These are phyloP conservation scores for Muraenolepis orangiensis DNA, from an alignment of 2,797 vertebrate species.

Conservation along the genomic window DNA sequence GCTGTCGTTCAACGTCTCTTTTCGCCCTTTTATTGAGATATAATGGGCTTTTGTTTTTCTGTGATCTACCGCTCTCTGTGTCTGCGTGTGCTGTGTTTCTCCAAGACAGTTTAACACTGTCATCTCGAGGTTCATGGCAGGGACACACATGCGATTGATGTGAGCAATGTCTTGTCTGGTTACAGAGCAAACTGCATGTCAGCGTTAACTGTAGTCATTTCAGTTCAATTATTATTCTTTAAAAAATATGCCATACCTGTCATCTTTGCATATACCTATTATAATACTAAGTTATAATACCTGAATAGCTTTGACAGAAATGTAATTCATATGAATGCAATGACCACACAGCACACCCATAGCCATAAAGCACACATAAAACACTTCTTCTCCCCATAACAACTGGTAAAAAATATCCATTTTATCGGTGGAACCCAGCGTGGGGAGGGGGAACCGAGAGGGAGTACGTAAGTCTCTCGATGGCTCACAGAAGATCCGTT, in stretches of 20 bases:
- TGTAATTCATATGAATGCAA: no score
- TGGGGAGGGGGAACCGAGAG: background rate
- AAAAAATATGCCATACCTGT: no score
- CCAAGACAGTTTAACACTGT: background rate
- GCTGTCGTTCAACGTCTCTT: background rate
- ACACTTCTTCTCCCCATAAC: background rate
- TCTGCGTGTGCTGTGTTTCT: background rate
- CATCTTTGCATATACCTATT: background rate
- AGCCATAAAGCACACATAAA: no score
- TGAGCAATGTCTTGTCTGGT: background rate
- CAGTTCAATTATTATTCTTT: background rate
- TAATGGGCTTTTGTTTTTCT: background rate
- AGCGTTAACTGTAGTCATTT: no score
- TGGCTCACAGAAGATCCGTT: conserved; percentile 23
- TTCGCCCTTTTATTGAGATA: background rate
- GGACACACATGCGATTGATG: background rate
- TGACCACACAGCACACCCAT: no score
- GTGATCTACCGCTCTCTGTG: background rate
- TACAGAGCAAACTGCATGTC: background rate
- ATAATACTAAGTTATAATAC: background rate
- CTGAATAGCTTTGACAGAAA: background rate
- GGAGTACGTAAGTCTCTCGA: background rate
- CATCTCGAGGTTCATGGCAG: background rate
- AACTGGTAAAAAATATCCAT: background rate
- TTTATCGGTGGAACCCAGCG: background rate